Evolutionary conservation across 1,140 invertebrate species (phyloP).

Genomic region (Drosophila persimilis): DNA sequence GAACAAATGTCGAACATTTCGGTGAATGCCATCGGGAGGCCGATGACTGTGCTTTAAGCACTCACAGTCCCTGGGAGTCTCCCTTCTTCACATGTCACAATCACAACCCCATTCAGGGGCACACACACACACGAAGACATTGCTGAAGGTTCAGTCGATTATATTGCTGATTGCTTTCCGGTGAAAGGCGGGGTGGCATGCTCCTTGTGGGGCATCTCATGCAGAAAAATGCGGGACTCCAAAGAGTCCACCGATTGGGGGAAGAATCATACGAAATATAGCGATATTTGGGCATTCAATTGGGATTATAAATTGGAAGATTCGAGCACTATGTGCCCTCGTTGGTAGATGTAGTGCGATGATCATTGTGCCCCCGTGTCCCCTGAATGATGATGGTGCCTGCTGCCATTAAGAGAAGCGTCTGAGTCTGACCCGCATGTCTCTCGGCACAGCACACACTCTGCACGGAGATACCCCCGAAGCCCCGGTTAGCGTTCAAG

Average conservation of each 20-base stretch:
- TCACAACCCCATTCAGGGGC: conserved; percentile 35
- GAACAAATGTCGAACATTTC: background rate
- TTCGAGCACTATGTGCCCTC: too few relatives aligned
- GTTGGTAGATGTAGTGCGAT: too few relatives aligned
- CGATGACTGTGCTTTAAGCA: conserved; percentile 36
- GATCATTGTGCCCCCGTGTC: too few relatives aligned
- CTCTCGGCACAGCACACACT: background rate
- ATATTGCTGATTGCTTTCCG: conserved; percentile 79
- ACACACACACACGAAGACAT: background rate
- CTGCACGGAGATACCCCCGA: too few relatives aligned
- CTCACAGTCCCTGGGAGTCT: conserved; percentile 9
- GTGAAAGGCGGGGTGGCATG: conserved; percentile 49
- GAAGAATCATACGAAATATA: too few relatives aligned
- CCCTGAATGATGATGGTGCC: too few relatives aligned
- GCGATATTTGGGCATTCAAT: too few relatives aligned
- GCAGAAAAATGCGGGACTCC: conserved; percentile 70
- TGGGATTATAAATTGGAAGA: too few relatives aligned
- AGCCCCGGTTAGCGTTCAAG: background rate
- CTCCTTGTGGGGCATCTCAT: conserved; percentile 56
- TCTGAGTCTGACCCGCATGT: too few relatives aligned
- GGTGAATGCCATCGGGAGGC: conserved; percentile 7
- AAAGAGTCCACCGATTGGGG: conserved; percentile 15
- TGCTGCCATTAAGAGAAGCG: too few relatives aligned
- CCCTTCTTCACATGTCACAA: conserved; percentile 49
- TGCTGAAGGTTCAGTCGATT: conserved; percentile 68